These are phyloP conservation scores for Calyptommatus sinebrachiatus DNA, from an alignment of 2,113 vertebrate species.

Conservation along the genomic window DNA sequence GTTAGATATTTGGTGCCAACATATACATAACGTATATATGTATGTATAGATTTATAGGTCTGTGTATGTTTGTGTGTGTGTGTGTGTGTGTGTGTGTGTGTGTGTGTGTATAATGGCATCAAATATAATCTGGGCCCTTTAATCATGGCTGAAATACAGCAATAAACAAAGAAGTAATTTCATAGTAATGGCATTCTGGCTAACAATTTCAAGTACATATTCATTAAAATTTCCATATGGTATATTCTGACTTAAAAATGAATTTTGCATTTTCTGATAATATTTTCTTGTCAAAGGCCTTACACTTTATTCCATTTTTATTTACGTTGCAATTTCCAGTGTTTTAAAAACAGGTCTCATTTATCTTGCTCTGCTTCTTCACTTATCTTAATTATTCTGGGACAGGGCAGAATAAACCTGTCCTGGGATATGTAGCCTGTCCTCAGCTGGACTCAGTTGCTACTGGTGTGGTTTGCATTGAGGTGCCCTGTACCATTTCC, in stretches of 20 bases:
- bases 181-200: conserved; percentile 12
- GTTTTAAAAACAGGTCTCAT: background rate
- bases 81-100: too few species aligned
- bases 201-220: background rate
- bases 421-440: too few species aligned
- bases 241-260: conserved; percentile 18
- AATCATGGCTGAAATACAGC: conserved; percentile 19
- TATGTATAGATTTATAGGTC: too few species aligned
- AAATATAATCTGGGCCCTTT: conserved; percentile 32
- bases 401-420: too few species aligned
- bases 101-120: conserved; percentile 19
- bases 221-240: background rate
- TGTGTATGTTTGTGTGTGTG: too few species aligned
- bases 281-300: background rate
- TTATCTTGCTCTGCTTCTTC: background rate
- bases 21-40: too few species aligned
- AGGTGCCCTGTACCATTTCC: too few species aligned
- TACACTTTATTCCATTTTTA: background rate
- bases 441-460: too few species aligned
- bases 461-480: too few species aligned
- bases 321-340: background rate
- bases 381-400: too few species aligned
- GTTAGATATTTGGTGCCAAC: too few species aligned
- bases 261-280: background rate
- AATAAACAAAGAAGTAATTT: background rate